Evolutionary conservation across 2,797 vertebrate species (phyloP), one percentile per base, ranked within the genome.

Genomic region (Aratinga solstitialis): DNA sequence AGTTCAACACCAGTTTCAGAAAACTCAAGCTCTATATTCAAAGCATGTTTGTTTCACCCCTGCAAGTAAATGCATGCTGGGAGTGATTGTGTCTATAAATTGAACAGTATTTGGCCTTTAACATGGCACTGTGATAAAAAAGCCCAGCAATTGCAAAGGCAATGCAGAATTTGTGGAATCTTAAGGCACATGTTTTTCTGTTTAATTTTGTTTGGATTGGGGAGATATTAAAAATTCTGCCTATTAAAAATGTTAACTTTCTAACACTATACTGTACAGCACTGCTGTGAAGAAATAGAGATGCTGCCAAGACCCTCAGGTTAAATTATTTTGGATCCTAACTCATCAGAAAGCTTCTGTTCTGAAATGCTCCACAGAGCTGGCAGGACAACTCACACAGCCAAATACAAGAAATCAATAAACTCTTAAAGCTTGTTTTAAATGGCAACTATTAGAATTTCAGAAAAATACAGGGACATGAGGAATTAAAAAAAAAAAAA

Each of bases 321-420:
- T 67, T 80, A 93, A 93, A 97, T 93, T 92, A 80, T 86, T 97
- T 95, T 95, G 96, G 73, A 95, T 93, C 66, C 53, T 75, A 85
- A 81, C 50, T 95, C 16, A 9, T 93, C 89, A 93, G 72, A 69
- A 95, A 86, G 45, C 59, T 95, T 96, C 93, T 96, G 84, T 95
- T 97, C 68, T 91, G 83, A 90, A 95, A 95, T 82, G 92, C 80
- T 96, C 59, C 73, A 89, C 1, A 4, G 80, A 91, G 40, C 72
- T 96, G 94, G 96, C 87, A 96, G 82, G 72, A 95, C 59, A 95
- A 73, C 40, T 87, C 2, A 2, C 50, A 81, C 76, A 87, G 93
- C 38, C 27, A 82, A 93, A 94, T 75, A 91, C 81, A 92, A 84
- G 68, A 94, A 95, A 96, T 95, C 91, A 95, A 95, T 92, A 93